These are phyloP conservation scores for Haliaeetus leucogaster DNA, from an alignment of 2,113 vertebrate genomes.

Conservation along the genomic window DNA sequence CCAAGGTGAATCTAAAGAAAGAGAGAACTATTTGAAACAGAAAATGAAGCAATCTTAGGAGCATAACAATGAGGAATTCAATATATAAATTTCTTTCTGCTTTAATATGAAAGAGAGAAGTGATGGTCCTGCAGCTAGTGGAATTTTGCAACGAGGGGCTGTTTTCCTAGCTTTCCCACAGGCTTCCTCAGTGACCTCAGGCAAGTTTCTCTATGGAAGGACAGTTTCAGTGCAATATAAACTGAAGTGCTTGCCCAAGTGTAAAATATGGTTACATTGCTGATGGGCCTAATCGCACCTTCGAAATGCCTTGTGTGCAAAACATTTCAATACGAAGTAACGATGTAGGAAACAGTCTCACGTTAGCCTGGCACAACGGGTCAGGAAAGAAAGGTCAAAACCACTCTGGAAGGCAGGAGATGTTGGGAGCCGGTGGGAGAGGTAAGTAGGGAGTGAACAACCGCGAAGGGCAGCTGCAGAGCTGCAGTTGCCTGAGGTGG, in stretches of 20 bases:
- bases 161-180: neutral
- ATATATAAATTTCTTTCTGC: neutral
- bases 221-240: constrained; percentile 33
- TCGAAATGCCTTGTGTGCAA: neutral
- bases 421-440: neutral
- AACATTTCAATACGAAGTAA: neutral
- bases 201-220: neutral
- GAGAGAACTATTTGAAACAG: neutral
- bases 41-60: neutral
- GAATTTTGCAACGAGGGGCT: neutral
- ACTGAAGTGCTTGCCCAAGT: neutral
- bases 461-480: neutral
- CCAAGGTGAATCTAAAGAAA: neutral
- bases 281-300: neutral
- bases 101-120: neutral
- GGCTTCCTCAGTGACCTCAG: neutral
- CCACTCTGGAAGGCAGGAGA: neutral
- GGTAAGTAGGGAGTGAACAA: neutral
- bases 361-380: neutral
- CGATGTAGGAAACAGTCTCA: neutral
- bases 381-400: neutral
- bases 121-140: neutral
- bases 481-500: neutral
- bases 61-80: neutral
- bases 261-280: neutral